Percentiles rank a stretch among this genome's conserved stretches.
Evolutionary conservation across 1,140 invertebrate species (phyloP).

Genomic region (Drosophila orosa): DNA sequence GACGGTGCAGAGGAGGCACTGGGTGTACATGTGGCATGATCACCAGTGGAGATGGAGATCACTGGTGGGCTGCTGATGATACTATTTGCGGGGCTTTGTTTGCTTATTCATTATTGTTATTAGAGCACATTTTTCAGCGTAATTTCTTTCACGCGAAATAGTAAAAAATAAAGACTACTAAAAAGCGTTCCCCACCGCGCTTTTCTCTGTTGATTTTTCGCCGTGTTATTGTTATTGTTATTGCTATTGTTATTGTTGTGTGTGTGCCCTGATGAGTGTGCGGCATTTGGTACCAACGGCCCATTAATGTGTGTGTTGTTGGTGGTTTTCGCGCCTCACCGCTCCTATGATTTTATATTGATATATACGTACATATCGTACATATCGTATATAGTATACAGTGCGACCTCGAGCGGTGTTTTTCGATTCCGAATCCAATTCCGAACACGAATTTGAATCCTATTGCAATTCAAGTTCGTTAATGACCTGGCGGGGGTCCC

Average conservation of each 20-base stretch:
- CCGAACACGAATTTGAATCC: too few species aligned
- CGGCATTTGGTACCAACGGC: conserved; percentile 66
- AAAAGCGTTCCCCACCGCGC: conserved; percentile 45
- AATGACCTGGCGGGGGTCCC: conserved; percentile 19
- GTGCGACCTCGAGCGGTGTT: conserved; percentile 47
- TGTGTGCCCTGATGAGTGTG: conserved; percentile 63
- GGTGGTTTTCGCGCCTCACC: conserved; percentile 60
- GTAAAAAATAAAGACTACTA: conserved; percentile 76
- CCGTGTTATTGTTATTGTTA: conserved; percentile 7
- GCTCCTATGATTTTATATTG: conserved; percentile 46
- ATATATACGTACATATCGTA: background rate
- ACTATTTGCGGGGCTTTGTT: conserved; percentile 66
- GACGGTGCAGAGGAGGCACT: conserved; percentile 1
- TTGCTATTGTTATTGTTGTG: conserved; percentile 45
- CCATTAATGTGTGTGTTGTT: conserved; percentile 66
- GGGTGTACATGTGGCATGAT: conserved; percentile 17
- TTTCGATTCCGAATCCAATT: background rate
- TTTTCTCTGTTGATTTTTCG: conserved; percentile 12
- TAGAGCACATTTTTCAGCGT: conserved; percentile 80
- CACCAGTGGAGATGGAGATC: conserved; percentile 1
- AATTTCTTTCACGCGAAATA: conserved; percentile 80
- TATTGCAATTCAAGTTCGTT: conserved; percentile 4
- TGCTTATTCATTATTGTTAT: conserved; percentile 81
- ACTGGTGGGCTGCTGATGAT: conserved; percentile 18
- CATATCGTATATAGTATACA: background rate